Evolutionary conservation across 2,113 vertebrate species (phyloP).

Genomic region (Ascaphus truei): DNA sequence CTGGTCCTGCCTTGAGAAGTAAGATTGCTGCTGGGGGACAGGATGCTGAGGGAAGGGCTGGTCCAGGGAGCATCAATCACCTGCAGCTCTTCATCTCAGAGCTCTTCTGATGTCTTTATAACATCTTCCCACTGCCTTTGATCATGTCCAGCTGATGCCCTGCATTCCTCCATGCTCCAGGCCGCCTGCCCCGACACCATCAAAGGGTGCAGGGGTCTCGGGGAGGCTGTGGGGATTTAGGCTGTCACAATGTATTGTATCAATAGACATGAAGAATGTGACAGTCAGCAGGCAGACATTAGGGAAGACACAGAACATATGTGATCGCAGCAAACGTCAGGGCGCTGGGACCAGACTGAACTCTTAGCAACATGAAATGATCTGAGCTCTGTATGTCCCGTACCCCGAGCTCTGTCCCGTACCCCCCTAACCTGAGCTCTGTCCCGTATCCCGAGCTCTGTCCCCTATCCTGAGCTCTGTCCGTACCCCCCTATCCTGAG

Average conservation of each 20-base stretch:
- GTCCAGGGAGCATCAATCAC: constrained; percentile 12
- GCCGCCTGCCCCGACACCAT: constrained; percentile 18
- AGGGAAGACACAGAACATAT: constrained; percentile 11
- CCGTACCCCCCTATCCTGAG: too few species aligned
- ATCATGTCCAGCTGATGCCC: constrained; percentile 7
- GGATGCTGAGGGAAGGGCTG: neutral
- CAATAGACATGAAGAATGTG: constrained; percentile 19
- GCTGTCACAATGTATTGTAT: constrained; percentile 25
- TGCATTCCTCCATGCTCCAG: constrained; percentile 17
- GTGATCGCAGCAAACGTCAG: neutral
- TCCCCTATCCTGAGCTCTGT: too few species aligned
- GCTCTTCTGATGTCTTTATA: constrained; percentile 14
- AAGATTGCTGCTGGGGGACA: neutral
- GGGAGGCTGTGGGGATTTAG: constrained; percentile 18
- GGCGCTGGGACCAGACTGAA: neutral
- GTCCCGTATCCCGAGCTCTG: too few species aligned
- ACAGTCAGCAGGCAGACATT: constrained; percentile 16
- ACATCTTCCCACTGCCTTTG: constrained; percentile 1
- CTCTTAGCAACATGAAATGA: too few species aligned
- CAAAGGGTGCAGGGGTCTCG: constrained; percentile 3
- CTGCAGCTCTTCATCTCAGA: neutral
- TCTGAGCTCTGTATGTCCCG: too few species aligned
- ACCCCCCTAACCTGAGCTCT: too few species aligned
- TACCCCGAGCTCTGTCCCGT: too few species aligned
- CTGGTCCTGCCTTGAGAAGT: neutral